Evolutionary conservation across 2,113 vertebrate genomes (phyloP).

Genomic region (Nothobranchius furzeri): DNA sequence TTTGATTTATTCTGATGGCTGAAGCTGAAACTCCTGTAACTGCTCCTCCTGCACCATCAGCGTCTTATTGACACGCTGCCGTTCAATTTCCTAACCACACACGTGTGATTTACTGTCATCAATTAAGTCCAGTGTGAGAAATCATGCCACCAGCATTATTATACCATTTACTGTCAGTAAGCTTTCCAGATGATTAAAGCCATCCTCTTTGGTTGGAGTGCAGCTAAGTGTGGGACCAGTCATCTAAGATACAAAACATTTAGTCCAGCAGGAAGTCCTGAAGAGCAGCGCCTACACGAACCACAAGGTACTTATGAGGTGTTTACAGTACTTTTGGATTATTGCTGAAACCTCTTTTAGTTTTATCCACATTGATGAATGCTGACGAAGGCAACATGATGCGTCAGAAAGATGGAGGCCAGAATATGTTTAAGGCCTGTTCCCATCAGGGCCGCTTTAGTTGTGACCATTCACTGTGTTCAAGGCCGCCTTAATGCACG

Average conservation of each 20-base stretch:
- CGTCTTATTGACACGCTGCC: background rate
- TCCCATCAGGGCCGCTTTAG: too few species aligned
- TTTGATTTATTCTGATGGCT: slow-evolving; percentile 3
- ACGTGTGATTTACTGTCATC: slow-evolving; percentile 11
- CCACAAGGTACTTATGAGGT: too few species aligned
- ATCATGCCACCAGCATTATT: background rate
- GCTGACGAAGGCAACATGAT: too few species aligned
- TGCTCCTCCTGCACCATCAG: background rate
- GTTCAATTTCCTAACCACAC: background rate
- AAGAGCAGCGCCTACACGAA: too few species aligned
- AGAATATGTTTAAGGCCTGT: too few species aligned
- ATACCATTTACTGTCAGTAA: slow-evolving; percentile 1
- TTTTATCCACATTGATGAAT: too few species aligned
- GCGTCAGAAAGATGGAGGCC: too few species aligned
- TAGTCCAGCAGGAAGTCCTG: too few species aligned
- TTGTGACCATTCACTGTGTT: too few species aligned
- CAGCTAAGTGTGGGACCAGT: background rate
- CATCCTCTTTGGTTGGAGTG: background rate
- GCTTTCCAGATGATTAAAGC: background rate
- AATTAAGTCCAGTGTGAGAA: slow-evolving; percentile 5
- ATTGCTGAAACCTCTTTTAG: too few species aligned
- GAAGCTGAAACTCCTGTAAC: background rate
- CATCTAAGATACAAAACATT: background rate
- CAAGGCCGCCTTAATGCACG: too few species aligned
- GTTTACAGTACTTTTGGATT: too few species aligned